Percentiles rank a stretch among this genome's conserved stretches.
These are phyloP conservation scores for Apolygus lucorum DNA, from an alignment of 1,140 invertebrate species.

Conservation along the genomic window DNA sequence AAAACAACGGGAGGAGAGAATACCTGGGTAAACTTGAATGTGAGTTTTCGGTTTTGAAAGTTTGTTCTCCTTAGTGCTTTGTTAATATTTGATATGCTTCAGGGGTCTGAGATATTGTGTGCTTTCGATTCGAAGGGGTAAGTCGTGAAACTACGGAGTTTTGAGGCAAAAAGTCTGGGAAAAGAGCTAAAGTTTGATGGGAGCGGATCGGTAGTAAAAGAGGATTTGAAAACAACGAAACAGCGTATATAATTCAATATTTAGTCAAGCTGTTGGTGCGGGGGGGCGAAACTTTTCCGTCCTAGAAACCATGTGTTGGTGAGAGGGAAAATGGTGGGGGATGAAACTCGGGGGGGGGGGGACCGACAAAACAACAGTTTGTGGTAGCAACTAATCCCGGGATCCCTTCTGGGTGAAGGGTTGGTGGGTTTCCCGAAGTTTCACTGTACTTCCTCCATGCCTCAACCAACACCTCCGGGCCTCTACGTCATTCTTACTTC, in stretches of 20 bases:
- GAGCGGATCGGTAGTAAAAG: slow-evolving; percentile 4
- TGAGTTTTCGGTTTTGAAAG: background rate
- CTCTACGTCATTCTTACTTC: slow-evolving; percentile 2
- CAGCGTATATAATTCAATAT: slow-evolving; percentile 8
- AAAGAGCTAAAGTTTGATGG: background rate
- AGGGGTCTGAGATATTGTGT: background rate
- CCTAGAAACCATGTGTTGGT: background rate
- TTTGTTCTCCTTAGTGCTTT: background rate
- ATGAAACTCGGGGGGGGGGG: background rate
- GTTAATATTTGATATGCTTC: background rate
- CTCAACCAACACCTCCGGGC: background rate
- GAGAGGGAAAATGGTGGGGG: too few species aligned
- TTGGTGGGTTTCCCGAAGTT: background rate
- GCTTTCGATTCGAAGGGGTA: background rate
- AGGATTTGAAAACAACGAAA: slow-evolving; percentile 5
- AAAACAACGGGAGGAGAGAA: background rate
- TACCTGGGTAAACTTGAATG: background rate
- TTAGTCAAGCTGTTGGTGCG: slow-evolving; percentile 6
- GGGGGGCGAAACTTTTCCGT: background rate
- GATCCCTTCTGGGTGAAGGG: background rate
- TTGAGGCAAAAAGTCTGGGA: background rate
- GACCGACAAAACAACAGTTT: slow-evolving; percentile 11
- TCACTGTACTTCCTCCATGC: background rate
- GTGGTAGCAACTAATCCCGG: slow-evolving; percentile 1
- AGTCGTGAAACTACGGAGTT: too few species aligned